Evolutionary conservation across 2,113 vertebrate species (phyloP).

Genomic region (Gymnarchus niloticus): DNA sequence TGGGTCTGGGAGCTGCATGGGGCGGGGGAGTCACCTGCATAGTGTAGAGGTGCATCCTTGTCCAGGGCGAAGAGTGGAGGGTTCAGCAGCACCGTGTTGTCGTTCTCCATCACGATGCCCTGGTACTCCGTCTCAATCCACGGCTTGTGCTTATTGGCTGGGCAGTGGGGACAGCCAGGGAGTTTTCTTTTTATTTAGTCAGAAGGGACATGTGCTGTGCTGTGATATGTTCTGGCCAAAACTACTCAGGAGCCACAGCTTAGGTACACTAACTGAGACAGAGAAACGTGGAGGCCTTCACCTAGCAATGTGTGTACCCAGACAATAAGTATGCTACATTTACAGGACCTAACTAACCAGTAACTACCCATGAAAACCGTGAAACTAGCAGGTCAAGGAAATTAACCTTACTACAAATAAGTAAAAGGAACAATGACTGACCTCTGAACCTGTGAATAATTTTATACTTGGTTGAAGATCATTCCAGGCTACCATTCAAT

Average conservation of each 20-base stretch:
- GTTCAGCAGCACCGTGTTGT: slow-evolving; percentile 93
- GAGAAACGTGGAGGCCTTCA: background rate
- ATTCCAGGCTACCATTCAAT: background rate
- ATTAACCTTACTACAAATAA: background rate
- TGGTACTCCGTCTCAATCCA: slow-evolving; percentile 98
- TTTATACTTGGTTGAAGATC: background rate
- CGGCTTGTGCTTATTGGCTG: slow-evolving; percentile 99
- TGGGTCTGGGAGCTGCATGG: background rate
- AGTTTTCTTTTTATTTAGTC: slow-evolving; percentile 32
- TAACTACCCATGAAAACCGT: background rate
- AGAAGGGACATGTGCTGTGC: slow-evolving; percentile 46
- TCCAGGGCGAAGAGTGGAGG: slow-evolving; percentile 93
- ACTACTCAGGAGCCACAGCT: background rate
- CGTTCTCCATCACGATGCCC: slow-evolving; percentile 98
- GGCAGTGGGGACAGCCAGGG: slow-evolving; percentile 33
- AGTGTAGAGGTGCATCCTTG: slow-evolving; percentile 92
- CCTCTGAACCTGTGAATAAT: background rate
- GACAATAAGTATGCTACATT: background rate
- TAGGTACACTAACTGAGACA: too few relatives aligned
- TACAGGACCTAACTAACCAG: background rate
- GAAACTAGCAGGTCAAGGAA: background rate
- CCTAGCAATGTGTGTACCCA: background rate
- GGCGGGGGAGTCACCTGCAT: slow-evolving; percentile 72
- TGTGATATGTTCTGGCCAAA: slow-evolving; percentile 30
- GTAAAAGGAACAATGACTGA: background rate